Evolutionary conservation across 1,140 invertebrate species (phyloP).

Genomic region (Dinoponera quadriceps): DNA sequence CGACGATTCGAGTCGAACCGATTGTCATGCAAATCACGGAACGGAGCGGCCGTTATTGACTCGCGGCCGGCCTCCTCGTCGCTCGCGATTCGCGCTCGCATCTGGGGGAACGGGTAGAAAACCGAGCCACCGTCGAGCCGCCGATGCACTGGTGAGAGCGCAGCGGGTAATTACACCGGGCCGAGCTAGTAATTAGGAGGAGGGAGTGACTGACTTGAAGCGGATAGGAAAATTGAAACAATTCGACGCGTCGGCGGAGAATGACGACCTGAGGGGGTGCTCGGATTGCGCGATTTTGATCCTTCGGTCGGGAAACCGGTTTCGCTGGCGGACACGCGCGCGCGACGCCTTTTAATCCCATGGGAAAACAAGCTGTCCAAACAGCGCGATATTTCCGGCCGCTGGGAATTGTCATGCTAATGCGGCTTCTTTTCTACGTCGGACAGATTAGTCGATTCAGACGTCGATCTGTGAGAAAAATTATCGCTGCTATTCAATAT

Average conservation of each 20-base stretch:
- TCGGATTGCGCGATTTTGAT: constrained; percentile 63
- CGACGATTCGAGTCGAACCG: constrained; percentile 70
- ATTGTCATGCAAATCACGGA: constrained; percentile 83
- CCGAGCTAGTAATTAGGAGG: constrained; percentile 60
- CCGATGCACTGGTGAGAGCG: background rate
- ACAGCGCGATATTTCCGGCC: background rate
- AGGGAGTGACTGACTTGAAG: constrained; percentile 30
- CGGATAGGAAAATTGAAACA: constrained; percentile 64
- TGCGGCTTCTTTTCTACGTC: constrained; percentile 2
- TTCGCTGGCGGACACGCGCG: background rate
- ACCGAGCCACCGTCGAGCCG: constrained; percentile 2
- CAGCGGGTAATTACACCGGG: constrained; percentile 52
- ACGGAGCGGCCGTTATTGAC: constrained; percentile 79
- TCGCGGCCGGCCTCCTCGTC: constrained; percentile 64
- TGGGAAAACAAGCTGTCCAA: constrained; percentile 23
- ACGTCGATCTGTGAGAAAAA: background rate
- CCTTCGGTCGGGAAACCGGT: constrained; percentile 1
- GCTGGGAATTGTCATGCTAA: constrained; percentile 3
- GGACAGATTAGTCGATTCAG: constrained; percentile 34
- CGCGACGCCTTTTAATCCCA: constrained; percentile 54
- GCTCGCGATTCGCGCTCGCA: constrained; percentile 63
- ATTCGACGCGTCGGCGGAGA: constrained; percentile 35
- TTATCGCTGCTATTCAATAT: constrained; percentile 3
- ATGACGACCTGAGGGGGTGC: constrained; percentile 5
- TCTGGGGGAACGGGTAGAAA: constrained; percentile 31